Conservation (phyloP, 2,113 vertebrate genomes). For the Perca schrenkii region DNA sequence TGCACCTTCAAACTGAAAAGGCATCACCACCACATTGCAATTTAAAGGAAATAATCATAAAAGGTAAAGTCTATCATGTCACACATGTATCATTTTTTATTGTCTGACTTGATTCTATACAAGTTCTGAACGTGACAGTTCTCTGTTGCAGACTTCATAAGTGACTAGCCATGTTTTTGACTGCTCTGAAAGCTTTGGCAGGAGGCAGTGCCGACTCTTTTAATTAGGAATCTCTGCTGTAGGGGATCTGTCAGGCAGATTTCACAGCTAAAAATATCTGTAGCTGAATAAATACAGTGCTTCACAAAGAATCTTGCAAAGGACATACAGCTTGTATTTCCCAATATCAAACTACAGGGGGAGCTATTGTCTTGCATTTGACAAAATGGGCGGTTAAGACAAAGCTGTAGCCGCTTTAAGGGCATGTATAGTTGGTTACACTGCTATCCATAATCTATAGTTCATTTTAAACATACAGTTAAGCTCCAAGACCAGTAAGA, state of each 20-base stretch:
- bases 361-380: conserved; percentile 56
- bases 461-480: neutral
- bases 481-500: neutral
- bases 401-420: neutral
- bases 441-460: neutral
- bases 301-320: neutral
- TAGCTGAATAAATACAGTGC: neutral
- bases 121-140: neutral
- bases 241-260: conserved; percentile 45
- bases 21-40: neutral
- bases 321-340: conserved; percentile 30
- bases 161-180: conserved; percentile 15
- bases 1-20: neutral
- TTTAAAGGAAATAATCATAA: neutral
- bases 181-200: conserved; percentile 24
- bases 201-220: conserved; percentile 13
- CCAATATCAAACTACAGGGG: conserved; percentile 31
- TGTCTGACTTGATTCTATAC: neutral
- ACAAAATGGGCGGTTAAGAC: neutral
- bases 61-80: neutral
- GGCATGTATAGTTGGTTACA: neutral
- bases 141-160: conserved; percentile 9
- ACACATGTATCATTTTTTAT: neutral
- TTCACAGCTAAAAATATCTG: conserved; percentile 40
- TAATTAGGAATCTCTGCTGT: conserved; percentile 31